These are phyloP conservation scores for Atta texana DNA, from an alignment of 1,140 invertebrate species.

Conservation along the genomic window DNA sequence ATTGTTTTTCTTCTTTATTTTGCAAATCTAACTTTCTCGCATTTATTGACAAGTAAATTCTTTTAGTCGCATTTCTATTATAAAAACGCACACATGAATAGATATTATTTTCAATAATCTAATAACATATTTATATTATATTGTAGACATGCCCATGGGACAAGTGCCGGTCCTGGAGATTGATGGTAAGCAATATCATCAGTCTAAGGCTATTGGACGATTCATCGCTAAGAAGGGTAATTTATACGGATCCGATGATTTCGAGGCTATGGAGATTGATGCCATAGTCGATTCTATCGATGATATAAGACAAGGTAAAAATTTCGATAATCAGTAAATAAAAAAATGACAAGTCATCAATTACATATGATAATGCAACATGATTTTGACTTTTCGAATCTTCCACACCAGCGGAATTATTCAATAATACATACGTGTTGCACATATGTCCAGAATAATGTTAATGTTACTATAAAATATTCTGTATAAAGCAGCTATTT, in stretches of 20 bases:
- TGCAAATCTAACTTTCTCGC: too few relatives aligned
- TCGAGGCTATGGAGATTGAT: slow-evolving; percentile 88
- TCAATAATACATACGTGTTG: too few relatives aligned
- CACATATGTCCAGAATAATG: too few relatives aligned
- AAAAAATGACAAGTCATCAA: not conserved
- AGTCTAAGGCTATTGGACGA: slow-evolving; percentile 90
- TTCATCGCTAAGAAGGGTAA: slow-evolving; percentile 89
- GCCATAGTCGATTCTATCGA: slow-evolving; percentile 87
- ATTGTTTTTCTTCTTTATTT: too few relatives aligned
- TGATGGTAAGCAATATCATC: slow-evolving; percentile 89
- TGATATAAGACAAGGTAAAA: slow-evolving; percentile 86
- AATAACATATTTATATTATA: not conserved
- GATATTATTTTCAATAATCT: not conserved
- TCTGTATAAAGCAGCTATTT: too few relatives aligned
- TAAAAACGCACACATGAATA: not conserved
- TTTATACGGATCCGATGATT: slow-evolving; percentile 88
- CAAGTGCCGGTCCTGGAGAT: slow-evolving; percentile 91
- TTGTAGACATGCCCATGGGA: slow-evolving; percentile 90
- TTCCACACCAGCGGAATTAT: too few relatives aligned
- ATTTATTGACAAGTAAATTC: too few relatives aligned
- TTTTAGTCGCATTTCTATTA: not conserved
- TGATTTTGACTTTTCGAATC: too few relatives aligned
- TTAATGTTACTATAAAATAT: too few relatives aligned
- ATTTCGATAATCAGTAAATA: too few relatives aligned
- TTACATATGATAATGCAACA: slow-evolving; percentile 9